Evolutionary conservation across 2,888 invertebrate genomes (phyloP), one percentile per base, ranked within the genome.

Genomic region (Leptinotarsa haldemani): DNA sequence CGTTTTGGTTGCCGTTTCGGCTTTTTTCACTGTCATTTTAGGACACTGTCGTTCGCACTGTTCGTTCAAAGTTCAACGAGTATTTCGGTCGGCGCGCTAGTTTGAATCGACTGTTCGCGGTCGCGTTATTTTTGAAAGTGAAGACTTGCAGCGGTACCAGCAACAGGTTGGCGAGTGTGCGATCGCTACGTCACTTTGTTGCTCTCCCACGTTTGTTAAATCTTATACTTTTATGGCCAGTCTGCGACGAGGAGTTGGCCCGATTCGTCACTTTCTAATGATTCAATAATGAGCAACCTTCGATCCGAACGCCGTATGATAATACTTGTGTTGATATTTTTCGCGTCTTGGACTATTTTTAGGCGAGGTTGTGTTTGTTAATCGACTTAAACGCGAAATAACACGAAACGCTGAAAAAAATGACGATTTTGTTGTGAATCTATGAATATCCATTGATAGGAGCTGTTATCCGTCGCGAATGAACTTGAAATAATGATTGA

Each of bases 171-270:
- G 56, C 56, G 12, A 80, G 25, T 74, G 65, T 66, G 75, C 77
- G 75, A 74, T 74, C 69, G 77, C 77, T 79, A 80, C 81, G 82
- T 82, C 83, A 84, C 80, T 71, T 77, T 77, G 78, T 77, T 71
- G 76, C 74, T 78, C 82, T 80, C 84, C 84, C 84, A 84, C 85
- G 81, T 83, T 78, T 76, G 78, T 78, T 80, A 79, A 81, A 84
- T 84, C 82, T 83, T 85, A 79, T 83, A 84, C 86, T 82, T 85
- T 84, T 85, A 85, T 83, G 85, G 85, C 67, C 53, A 75, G 81
- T 82, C 82, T 81, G 79, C 79, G 80, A 81, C 80, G 81, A 73
- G 77, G 74, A 69, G 75, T 78, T n/a, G 46, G 30, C 70, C 76
- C 74, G 81, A 82, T 83, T 83, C 82, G 84, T 82, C 83, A 83